These are phyloP conservation scores for Drosophila nikananu DNA, from an alignment of 1,140 invertebrate genomes.

Conservation along the genomic window DNA sequence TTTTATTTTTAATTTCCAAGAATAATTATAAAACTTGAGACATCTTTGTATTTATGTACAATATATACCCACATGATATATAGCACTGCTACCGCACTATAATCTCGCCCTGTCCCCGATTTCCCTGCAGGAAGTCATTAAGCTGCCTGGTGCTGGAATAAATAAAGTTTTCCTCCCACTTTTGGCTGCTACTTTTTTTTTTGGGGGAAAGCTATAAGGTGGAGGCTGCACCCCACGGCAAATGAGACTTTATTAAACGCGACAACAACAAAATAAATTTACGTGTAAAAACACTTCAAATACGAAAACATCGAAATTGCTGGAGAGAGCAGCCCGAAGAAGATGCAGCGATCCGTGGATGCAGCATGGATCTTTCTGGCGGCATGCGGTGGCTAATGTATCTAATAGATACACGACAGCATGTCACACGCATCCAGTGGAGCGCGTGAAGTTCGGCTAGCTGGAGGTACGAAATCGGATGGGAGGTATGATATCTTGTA, in stretches of 20 bases:
- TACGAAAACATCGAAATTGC: conserved; percentile 64
- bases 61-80: conserved; percentile 12
- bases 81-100: conserved; percentile 37
- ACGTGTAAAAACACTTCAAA: conserved; percentile 64
- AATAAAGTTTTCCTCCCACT: conserved; percentile 68
- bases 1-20: neutral
- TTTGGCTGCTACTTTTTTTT: neutral
- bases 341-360: conserved; percentile 35
- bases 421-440: conserved; percentile 63
- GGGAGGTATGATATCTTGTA: conserved; percentile 9
- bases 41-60: neutral
- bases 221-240: conserved; percentile 44
- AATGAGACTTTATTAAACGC: conserved; percentile 67
- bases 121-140: conserved; percentile 77
- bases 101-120: conserved; percentile 27
- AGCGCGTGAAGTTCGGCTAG: conserved; percentile 42
- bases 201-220: conserved; percentile 52
- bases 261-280: conserved; percentile 79
- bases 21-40: conserved; percentile 14
- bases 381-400: conserved; percentile 76
- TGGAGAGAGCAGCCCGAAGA: conserved; percentile 28
- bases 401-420: conserved; percentile 82
- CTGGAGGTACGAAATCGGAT: conserved; percentile 18
- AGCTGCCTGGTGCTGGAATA: conserved; percentile 67
- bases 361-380: conserved; percentile 20